Base-by-base conservation (phyloP, 2,888 invertebrate species). In the Ditylenchus weischeri region DNA sequence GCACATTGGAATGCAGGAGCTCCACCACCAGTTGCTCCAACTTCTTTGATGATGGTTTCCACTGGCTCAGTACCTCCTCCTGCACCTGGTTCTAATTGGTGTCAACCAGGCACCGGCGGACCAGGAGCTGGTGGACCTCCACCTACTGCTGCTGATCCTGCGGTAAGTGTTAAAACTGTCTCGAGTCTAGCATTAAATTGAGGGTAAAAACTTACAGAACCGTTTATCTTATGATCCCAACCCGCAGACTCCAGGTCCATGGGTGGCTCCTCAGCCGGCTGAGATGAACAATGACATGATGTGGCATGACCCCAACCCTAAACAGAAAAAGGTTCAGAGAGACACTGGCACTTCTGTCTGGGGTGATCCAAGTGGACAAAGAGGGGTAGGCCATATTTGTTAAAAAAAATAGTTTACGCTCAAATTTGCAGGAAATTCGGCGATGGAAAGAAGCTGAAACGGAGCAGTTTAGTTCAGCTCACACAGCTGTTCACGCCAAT, bases 231-330 rank as follows among this genome's bases (percentile, higher is more conserved):
- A 68, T 36, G 71, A 71, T 59, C 71, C 68, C 7, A 68, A 72
- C 23, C 68, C 71, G 6, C 72, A 72, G 60, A 68, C 49, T 10
- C 71, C 69, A 10, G 66, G 69, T 15, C 71, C 67, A 15, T 72
- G 72, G 73, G 68, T 73, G 29, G 62, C 73, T 18, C 73, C 73
- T 57, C 65, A 61, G 35, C 60, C 50, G 18, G 49, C 57, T 49
- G 71, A 72, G 58, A 62, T 63, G 60, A 61, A 68, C 59, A 65
- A 70, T 63, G 75, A 75, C 66, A 78, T 76, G 73, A 64, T 78
- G 58, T 77, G 77, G 77, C 69, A 71, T 47, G 74, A 78, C 69
- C 77, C 77, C 8, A 74, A 73, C 57, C 74, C 76, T 23, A 75
- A 72, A 62, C 64, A 64, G 61, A 76, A 77, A 68, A 73, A 71